Evolutionary conservation across 2,888 invertebrate genomes (phyloP).

Genomic region (Coleophora deauratella): DNA sequence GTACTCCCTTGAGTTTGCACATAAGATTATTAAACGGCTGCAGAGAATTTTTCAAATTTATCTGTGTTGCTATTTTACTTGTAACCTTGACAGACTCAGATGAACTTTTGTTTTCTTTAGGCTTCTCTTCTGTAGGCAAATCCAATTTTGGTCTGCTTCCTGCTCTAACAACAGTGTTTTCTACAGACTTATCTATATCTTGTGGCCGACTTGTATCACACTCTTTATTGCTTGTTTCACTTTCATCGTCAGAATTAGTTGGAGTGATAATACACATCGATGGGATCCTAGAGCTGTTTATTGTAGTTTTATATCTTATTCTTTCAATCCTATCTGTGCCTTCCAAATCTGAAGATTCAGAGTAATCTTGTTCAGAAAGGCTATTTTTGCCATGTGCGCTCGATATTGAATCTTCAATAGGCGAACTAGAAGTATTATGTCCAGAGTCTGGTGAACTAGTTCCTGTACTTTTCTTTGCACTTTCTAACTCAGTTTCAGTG

Average conservation of each 20-base stretch:
- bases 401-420: slow-evolving; percentile 82
- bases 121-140: slow-evolving; percentile 46
- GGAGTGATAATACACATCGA: slow-evolving; percentile 95
- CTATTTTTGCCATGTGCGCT: slow-evolving; percentile 81
- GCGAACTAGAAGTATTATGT: slow-evolving; percentile 86
- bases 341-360: slow-evolving; percentile 90
- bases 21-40: slow-evolving; percentile 82
- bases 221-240: slow-evolving; percentile 59
- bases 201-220: slow-evolving; percentile 32
- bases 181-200: slow-evolving; percentile 23
- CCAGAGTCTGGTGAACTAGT: slow-evolving; percentile 87
- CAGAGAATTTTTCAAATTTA: slow-evolving; percentile 46
- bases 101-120: slow-evolving; percentile 36
- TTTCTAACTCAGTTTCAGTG: slow-evolving; percentile 55
- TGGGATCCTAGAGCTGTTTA: slow-evolving; percentile 90
- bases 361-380: slow-evolving; percentile 86
- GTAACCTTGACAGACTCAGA: slow-evolving; percentile 31
- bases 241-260: slow-evolving; percentile 90
- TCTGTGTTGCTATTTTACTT: slow-evolving; percentile 39
- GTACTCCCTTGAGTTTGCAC: slow-evolving; percentile 80
- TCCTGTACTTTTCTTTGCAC: slow-evolving; percentile 73
- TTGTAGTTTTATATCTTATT: slow-evolving; percentile 88
- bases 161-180: slow-evolving; percentile 35
- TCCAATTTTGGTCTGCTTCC: slow-evolving; percentile 54
- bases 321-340: slow-evolving; percentile 91